phyloP scores from a whole-genome alignment of 2,888 invertebrate species.

The Tinea semifulvella region DNA sequence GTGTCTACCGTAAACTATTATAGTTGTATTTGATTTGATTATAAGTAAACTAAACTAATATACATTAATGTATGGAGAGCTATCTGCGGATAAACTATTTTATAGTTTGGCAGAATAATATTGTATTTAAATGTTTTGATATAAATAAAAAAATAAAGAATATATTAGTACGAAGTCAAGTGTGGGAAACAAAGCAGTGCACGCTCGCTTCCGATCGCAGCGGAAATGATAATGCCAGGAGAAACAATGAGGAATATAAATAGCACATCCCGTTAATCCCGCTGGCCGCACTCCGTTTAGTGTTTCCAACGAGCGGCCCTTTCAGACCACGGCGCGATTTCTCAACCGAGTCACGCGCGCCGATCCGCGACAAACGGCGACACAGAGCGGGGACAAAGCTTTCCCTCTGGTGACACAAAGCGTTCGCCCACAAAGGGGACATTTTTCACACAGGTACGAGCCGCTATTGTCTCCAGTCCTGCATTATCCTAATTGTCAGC shows the following conservation, averaged over 20 bases:
- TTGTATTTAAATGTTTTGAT: no score
- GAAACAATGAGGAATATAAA: constrained; percentile 10
- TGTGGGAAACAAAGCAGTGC: neutral
- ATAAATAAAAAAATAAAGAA: no score
- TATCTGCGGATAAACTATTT: no score
- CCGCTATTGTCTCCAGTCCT: constrained; percentile 24
- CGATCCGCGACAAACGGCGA: constrained; percentile 47
- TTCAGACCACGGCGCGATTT: constrained; percentile 22
- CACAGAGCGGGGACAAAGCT: constrained; percentile 17
- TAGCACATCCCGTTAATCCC: constrained; percentile 8
- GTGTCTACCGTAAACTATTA: no score
- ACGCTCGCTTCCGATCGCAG: constrained; percentile 4
- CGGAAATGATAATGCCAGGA: neutral
- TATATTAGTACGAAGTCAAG: neutral
- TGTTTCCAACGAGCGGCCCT: neutral
- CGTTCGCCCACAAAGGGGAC: constrained; percentile 17
- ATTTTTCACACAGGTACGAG: constrained; percentile 21
- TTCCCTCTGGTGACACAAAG: constrained; percentile 3
- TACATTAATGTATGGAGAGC: no score
- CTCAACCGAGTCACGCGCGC: constrained; percentile 49
- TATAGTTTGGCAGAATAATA: no score
- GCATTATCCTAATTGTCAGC: constrained; percentile 43
- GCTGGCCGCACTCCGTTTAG: constrained; percentile 18
- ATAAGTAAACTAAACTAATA: no score
- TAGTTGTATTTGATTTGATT: no score